Evolutionary conservation across 2,797 vertebrate species (phyloP).

Genomic region (Gallirallus australis): DNA sequence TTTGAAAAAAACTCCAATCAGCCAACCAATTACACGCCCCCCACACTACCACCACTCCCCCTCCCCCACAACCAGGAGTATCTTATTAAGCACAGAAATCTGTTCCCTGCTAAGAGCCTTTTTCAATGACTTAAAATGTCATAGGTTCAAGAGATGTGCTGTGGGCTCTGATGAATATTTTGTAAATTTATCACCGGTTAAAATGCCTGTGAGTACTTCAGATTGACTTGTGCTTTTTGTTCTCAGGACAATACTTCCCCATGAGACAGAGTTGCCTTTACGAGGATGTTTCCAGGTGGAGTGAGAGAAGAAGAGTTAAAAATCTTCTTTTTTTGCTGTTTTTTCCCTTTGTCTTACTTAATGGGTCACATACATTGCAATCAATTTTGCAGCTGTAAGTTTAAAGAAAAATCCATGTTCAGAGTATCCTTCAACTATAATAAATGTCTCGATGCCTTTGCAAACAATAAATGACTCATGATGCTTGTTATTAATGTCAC

Average conservation of each 20-base stretch:
- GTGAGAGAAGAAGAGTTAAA: not conserved
- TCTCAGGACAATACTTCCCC: not conserved
- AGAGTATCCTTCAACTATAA: not conserved
- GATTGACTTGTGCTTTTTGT: not conserved
- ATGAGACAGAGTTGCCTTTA: not conserved
- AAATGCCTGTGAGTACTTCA: not conserved
- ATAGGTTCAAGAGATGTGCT: not conserved
- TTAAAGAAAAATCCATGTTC: not conserved
- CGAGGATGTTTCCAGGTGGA: not conserved
- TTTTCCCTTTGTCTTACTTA: not conserved
- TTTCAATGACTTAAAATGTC: not conserved
- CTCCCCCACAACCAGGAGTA: not conserved
- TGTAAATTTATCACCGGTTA: not conserved
- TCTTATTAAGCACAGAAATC: not conserved
- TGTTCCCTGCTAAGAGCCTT: not conserved
- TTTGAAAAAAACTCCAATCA: not conserved
- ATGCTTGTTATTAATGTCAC: not conserved
- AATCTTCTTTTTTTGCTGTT: not conserved
- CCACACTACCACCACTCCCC: too few relatives aligned
- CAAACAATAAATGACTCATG: too few relatives aligned
- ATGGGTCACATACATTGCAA: not conserved
- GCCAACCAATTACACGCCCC: too few relatives aligned
- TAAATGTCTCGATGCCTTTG: not conserved
- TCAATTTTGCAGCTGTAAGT: not conserved
- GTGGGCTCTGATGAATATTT: not conserved